These are phyloP conservation scores for Lysiphlebus fabarum DNA, from an alignment of 1,140 invertebrate species.

Conservation along the genomic window DNA sequence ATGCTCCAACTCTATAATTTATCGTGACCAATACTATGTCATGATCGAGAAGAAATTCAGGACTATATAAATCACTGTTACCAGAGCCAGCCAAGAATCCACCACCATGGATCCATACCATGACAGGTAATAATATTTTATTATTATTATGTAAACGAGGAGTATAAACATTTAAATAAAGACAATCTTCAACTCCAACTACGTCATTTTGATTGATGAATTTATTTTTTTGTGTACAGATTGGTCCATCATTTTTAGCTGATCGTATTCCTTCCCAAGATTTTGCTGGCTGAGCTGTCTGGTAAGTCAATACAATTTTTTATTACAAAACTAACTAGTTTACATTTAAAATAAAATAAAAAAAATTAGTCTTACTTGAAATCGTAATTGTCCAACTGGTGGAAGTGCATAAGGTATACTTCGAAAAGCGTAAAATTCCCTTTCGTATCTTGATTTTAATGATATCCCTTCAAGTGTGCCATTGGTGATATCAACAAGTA, in stretches of 20 bases:
- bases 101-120: constrained; percentile 76
- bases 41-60: constrained; percentile 69
- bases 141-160: constrained; percentile 54
- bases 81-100: constrained; percentile 64
- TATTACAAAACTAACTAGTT: not conserved
- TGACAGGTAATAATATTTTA: constrained; percentile 57
- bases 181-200: constrained; percentile 67
- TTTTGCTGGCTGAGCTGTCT: not conserved
- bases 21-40: constrained; percentile 74
- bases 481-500: constrained; percentile 40
- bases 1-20: constrained; percentile 59
- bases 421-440: constrained; percentile 52
- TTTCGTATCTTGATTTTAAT: constrained; percentile 40
- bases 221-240: not conserved
- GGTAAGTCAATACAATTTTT: no score
- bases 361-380: constrained; percentile 49
- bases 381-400: constrained; percentile 55
- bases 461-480: constrained; percentile 43
- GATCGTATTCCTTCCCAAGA: not conserved
- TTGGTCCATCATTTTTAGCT: not conserved
- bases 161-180: constrained; percentile 82
- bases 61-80: constrained; percentile 63
- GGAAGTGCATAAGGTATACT: constrained; percentile 60
- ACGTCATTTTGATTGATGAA: not conserved
- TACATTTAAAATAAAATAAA: no score